Percentiles rank a stretch among this genome's conserved stretches.
phyloP scores from a whole-genome alignment of 2,888 invertebrate genomes.

The Lasioglossum morio region DNA sequence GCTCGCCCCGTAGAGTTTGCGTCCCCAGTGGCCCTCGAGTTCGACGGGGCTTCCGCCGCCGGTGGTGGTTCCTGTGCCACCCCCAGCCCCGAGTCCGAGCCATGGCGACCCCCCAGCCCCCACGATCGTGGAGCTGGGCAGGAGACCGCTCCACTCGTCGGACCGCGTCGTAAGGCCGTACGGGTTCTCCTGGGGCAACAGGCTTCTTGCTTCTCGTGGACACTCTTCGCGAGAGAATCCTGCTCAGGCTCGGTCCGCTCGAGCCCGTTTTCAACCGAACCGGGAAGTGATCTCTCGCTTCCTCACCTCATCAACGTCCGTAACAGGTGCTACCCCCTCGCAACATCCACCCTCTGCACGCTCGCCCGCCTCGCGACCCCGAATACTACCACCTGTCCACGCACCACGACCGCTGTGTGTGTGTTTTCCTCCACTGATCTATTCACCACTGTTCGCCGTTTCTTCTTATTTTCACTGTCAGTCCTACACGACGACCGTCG shows the following conservation, averaged over 20 bases:
- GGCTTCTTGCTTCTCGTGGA: conserved; percentile 72
- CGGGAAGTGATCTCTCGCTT: conserved; percentile 54
- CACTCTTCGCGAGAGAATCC: conserved; percentile 57
- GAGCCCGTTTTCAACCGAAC: conserved; percentile 49
- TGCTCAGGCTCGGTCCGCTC: conserved; percentile 30
- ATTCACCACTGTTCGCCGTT: neutral
- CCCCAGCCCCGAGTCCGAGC: conserved; percentile 83
- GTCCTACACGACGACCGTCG: neutral
- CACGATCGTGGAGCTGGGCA: conserved; percentile 85
- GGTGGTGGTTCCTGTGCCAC: conserved; percentile 80
- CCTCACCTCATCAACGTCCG: conserved; percentile 52
- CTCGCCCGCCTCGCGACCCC: conserved; percentile 35
- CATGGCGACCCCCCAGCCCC: conserved; percentile 84
- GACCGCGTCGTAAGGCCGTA: conserved; percentile 84
- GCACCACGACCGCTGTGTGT: conserved; percentile 22
- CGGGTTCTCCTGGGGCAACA: conserved; percentile 78
- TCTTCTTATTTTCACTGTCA: neutral
- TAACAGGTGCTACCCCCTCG: conserved; percentile 33
- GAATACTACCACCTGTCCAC: conserved; percentile 37
- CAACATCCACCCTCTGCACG: conserved; percentile 56
- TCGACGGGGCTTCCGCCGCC: conserved; percentile 83
- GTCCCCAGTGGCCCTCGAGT: conserved; percentile 83
- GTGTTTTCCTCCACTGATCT: neutral
- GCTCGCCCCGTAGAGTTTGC: conserved; percentile 83
- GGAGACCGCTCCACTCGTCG: conserved; percentile 84